A percentile compares a stretch with the other conserved stretches of the same genome.
These are phyloP conservation scores for Cerastis leucographa DNA, from an alignment of 2,888 invertebrate species.

Conservation along the genomic window DNA sequence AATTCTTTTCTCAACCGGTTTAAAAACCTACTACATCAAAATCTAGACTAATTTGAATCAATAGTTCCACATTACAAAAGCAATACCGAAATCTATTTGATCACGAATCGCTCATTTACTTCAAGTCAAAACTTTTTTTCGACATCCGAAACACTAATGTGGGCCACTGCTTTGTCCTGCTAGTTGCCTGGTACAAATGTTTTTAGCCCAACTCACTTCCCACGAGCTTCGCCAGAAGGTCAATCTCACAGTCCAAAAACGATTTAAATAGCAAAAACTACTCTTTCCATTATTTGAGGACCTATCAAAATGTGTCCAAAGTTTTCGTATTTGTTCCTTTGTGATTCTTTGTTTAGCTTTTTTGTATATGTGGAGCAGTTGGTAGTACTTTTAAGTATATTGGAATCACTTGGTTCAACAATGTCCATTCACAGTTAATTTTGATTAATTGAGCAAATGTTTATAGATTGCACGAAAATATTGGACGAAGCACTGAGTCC, in stretches of 20 bases:
- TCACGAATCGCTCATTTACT: neutral
- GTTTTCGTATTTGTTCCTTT: neutral
- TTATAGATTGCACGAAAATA: constrained; percentile 21
- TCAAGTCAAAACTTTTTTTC: constrained; percentile 34
- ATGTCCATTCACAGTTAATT: constrained; percentile 12
- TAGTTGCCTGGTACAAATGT: neutral
- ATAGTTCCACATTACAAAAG: constrained; percentile 9
- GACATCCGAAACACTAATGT: constrained; percentile 16
- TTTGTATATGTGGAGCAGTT: neutral
- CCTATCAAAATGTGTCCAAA: neutral
- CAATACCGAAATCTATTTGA: constrained; percentile 4
- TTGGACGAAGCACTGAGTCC: neutral
- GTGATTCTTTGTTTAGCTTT: constrained; percentile 16
- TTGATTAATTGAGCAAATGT: constrained; percentile 28
- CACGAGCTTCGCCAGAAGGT: constrained; percentile 64
- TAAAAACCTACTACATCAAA: neutral
- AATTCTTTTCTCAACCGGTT: neutral
- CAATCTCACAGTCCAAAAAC: constrained; percentile 34
- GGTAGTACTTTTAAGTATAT: neutral
- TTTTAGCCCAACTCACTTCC: constrained; percentile 47
- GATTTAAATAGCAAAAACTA: constrained; percentile 27
- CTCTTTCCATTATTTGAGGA: constrained; percentile 1
- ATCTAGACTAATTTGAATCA: neutral
- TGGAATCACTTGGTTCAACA: constrained; percentile 18
- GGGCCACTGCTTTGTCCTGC: constrained; percentile 21